Evolutionary conservation across 1,140 invertebrate species (phyloP).

Genomic region (Magallana angulata): DNA sequence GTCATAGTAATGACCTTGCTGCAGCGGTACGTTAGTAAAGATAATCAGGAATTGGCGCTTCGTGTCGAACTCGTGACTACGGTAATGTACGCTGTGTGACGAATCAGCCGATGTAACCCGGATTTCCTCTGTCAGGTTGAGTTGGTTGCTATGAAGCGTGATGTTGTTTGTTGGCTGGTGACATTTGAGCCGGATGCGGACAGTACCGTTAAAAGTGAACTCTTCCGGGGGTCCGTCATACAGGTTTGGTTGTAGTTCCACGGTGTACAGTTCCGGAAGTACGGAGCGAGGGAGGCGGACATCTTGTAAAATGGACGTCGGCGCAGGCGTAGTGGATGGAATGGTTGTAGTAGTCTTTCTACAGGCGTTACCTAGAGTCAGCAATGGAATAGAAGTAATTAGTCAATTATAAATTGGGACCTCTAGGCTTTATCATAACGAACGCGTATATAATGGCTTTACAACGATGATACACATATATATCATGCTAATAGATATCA

Average conservation of each 20-base stretch:
- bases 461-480: too few species aligned
- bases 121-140: slow-evolving; percentile 62
- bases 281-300: slow-evolving; percentile 73
- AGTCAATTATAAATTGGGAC: too few species aligned
- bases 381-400: too few species aligned
- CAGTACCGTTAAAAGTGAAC: slow-evolving; percentile 85
- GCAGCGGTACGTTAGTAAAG: slow-evolving; percentile 80
- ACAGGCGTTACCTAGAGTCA: neutral
- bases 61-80: slow-evolving; percentile 78
- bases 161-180: slow-evolving; percentile 83
- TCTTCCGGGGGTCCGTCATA: slow-evolving; percentile 66
- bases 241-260: slow-evolving; percentile 77
- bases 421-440: too few species aligned
- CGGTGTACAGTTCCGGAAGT: slow-evolving; percentile 74
- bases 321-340: slow-evolving; percentile 12
- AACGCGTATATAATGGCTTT: too few species aligned
- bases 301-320: slow-evolving; percentile 48
- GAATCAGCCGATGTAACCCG: slow-evolving; percentile 43
- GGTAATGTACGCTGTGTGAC: slow-evolving; percentile 63
- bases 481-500: too few species aligned
- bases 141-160: slow-evolving; percentile 83
- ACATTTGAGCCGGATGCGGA: slow-evolving; percentile 85
- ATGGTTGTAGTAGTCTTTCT: neutral
- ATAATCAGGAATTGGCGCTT: slow-evolving; percentile 86
- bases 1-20: slow-evolving; percentile 82